A percentile compares a stretch with the other conserved stretches of the same genome.
These are phyloP conservation scores for Myodes glareolus DNA, from an alignment of 2,113 vertebrate genomes.

Conservation along the genomic window DNA sequence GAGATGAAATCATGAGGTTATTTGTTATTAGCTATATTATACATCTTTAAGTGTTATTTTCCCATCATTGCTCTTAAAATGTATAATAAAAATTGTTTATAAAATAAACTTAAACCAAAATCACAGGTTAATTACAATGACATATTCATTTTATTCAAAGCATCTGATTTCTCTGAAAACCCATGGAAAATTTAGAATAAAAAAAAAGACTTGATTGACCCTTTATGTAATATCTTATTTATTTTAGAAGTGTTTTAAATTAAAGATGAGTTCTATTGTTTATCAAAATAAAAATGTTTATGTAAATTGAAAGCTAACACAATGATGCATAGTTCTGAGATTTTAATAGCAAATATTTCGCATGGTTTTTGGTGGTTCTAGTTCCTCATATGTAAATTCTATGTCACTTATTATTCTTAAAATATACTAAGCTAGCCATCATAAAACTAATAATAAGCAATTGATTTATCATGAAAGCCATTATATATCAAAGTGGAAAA, in stretches of 20 bases:
- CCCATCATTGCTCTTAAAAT: background rate
- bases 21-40: background rate
- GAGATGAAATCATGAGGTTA: background rate
- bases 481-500: constrained; percentile 18
- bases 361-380: background rate
- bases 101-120: constrained; percentile 18
- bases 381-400: constrained; percentile 6
- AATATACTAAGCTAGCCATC: background rate
- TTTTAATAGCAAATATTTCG: constrained; percentile 8
- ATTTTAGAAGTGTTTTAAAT: background rate
- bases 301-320: background rate
- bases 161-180: constrained; percentile 34
- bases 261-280: background rate
- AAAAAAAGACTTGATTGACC: background rate
- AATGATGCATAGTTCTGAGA: background rate
- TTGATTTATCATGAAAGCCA: background rate
- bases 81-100: background rate
- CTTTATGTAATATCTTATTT: background rate
- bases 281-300: background rate
- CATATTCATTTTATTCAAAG: background rate
- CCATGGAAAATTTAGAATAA: background rate
- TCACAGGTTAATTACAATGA: background rate
- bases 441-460: constrained; percentile 36
- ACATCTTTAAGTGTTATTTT: background rate
- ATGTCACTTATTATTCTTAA: background rate